Conservation (phyloP, 2,797 vertebrate genomes). For the Myotis daubentonii region DNA sequence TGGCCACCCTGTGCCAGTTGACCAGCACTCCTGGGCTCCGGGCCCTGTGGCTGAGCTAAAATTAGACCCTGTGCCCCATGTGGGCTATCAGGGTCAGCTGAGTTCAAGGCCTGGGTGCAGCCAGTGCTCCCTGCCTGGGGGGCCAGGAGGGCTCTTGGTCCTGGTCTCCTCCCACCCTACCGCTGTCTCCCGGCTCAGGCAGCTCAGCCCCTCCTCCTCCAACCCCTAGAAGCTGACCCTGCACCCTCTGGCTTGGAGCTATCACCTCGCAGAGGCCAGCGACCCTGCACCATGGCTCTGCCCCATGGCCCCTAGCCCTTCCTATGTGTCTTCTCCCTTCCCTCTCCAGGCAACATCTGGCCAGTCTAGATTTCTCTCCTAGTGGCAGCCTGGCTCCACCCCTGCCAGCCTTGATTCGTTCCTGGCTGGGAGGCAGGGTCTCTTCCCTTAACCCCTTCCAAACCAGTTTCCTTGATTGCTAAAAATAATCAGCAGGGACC, state of each 20-base stretch:
- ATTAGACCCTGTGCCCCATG: constrained; percentile 40
- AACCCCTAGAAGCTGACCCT: background rate
- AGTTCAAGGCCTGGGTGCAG: constrained; percentile 34
- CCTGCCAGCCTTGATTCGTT: constrained; percentile 66
- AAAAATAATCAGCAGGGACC: background rate
- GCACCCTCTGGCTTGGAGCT: background rate
- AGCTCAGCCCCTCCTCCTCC: background rate
- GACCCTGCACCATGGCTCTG: background rate
- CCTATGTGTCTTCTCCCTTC: background rate
- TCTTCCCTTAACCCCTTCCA: constrained; percentile 74
- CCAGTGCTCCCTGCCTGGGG: background rate
- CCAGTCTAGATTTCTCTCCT: background rate
- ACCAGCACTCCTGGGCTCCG: background rate
- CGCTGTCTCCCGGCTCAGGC: background rate
- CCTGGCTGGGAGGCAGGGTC: constrained; percentile 60
- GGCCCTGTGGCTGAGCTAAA: constrained; percentile 50
- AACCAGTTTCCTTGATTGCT: background rate
- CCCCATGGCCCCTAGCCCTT: background rate
- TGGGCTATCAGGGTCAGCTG: constrained; percentile 36
- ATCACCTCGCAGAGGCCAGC: background rate
- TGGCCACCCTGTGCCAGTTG: background rate
- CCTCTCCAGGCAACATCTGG: constrained; percentile 4
- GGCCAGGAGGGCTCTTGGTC: background rate
- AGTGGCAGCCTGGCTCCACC: constrained; percentile 66
- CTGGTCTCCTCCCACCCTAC: constrained; percentile 2